Evolutionary conservation across 1,140 invertebrate genomes (phyloP), one percentile per base, ranked within the genome.

Genomic region (Orchesella cincta): DNA sequence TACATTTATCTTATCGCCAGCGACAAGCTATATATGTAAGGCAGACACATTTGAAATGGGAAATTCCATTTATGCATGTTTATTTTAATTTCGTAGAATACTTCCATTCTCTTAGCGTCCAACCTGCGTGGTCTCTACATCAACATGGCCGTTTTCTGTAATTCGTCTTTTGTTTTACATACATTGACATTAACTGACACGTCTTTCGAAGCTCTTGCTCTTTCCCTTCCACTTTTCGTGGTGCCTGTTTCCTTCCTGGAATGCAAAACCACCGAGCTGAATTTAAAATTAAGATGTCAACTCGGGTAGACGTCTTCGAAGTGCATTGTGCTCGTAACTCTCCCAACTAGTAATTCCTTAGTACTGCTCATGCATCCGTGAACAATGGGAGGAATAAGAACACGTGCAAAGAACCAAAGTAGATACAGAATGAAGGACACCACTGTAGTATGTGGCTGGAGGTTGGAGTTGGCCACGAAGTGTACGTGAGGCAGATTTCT

Each of bases 271-370:
- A 23, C 54, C 26, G 5, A 23, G 39, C 39, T 57, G 31, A 33
- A 67, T 31, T 67, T 67, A 31, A 67, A 67, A 67, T 67, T 12
- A 67, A 67, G 62, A 67, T 67, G 31, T 67, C 62, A 67, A 67
- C 26, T n/a, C n/a, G n/a, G n/a, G n/a, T n/a, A n/a, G n/a, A n/a
- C n/a, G n/a, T n/a, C n/a, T n/a, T n/a, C n/a, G n/a, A n/a, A n/a
- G n/a, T n/a, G n/a, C n/a, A n/a, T n/a, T n/a, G n/a, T n/a, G n/a
- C n/a, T n/a, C n/a, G n/a, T n/a, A n/a, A n/a, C n/a, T n/a, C n/a
- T n/a, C n/a, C n/a, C n/a, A n/a, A n/a, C n/a, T n/a, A n/a, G n/a
- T n/a, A n/a, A n/a, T n/a, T n/a, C n/a, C n/a, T n/a, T n/a, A n/a
- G n/a, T n/a, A n/a, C n/a, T n/a, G n/a, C n/a, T 3, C 52, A 18